phyloP scores from a whole-genome alignment of 2,113 vertebrate species.

The Brachypteracias leptosomus region DNA sequence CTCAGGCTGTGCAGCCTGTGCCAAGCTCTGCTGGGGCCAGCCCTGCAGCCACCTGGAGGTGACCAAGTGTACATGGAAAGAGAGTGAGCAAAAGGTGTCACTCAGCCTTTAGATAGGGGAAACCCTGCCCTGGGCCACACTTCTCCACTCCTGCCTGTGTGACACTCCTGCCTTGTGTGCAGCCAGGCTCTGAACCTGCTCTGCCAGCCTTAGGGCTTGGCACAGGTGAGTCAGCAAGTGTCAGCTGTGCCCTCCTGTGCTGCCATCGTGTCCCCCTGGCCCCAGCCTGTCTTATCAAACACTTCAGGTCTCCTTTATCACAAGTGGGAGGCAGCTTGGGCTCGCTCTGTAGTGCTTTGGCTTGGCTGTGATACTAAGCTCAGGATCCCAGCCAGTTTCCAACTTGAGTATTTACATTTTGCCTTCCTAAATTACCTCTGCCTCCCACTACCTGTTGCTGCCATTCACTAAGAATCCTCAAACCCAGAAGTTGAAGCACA shows the following conservation, averaged over 20 bases:
- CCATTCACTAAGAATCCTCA: neutral
- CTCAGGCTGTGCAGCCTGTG: neutral
- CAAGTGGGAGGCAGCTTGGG: neutral
- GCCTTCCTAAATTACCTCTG: slow-evolving; percentile 5
- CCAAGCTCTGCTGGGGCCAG: neutral
- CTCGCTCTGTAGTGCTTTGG: neutral
- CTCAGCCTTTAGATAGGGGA: neutral
- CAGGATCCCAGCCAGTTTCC: slow-evolving; percentile 16
- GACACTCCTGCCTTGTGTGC: neutral
- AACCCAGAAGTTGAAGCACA: neutral
- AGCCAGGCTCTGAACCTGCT: neutral
- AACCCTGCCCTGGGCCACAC: neutral
- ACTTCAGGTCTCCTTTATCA: neutral
- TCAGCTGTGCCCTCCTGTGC: neutral
- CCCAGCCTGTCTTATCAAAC: neutral
- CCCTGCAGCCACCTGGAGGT: neutral
- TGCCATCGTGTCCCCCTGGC: neutral
- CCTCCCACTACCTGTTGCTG: slow-evolving; percentile 24
- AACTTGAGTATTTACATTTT: neutral
- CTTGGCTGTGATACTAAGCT: neutral
- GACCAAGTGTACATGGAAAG: neutral
- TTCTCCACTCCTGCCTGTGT: neutral
- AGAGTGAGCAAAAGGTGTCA: neutral
- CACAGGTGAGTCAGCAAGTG: neutral
- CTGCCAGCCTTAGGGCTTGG: neutral